Evolutionary conservation across 2,113 vertebrate genomes (phyloP).

Genomic region (Cheilinus undulatus): DNA sequence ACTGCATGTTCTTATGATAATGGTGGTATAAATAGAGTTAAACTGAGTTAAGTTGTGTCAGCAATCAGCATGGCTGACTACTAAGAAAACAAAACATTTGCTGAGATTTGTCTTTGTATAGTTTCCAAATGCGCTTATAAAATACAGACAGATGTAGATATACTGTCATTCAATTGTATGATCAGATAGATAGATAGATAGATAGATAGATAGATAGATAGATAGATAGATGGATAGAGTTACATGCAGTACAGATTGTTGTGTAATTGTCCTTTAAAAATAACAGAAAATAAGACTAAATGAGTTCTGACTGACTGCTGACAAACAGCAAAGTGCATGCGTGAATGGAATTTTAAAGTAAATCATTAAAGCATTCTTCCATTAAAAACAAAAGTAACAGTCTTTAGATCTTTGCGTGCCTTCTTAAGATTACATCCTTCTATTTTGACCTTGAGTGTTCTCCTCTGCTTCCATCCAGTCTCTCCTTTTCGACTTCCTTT

Average conservation of each 20-base stretch:
- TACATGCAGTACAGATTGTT: conserved; percentile 57
- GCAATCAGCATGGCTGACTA: too few relatives aligned
- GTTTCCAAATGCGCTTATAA: background rate
- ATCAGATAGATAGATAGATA: conserved; percentile 20
- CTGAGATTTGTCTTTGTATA: too few relatives aligned
- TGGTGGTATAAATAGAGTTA: too few relatives aligned
- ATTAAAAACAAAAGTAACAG: conserved; percentile 66
- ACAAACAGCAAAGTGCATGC: conserved; percentile 64
- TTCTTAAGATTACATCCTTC: background rate
- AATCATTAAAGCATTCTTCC: conserved; percentile 39
- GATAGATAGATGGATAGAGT: conserved; percentile 40
- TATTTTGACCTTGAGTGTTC: background rate
- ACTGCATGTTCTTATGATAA: too few relatives aligned
- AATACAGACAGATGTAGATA: background rate
- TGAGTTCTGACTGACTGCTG: conserved; percentile 23
- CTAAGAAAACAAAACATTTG: too few relatives aligned
- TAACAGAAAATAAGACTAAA: conserved; percentile 26
- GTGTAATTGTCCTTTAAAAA: conserved; percentile 20
- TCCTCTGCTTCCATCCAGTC: background rate
- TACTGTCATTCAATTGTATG: too few relatives aligned
- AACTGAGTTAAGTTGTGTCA: too few relatives aligned
- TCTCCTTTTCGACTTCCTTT: accelerated
- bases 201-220: conserved; percentile 39
- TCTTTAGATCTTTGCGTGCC: conserved; percentile 34
- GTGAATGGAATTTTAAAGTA: conserved; percentile 23